Percentiles rank a stretch among this genome's conserved stretches.
These are phyloP conservation scores for Emydura subglobosa DNA, from an alignment of 2,113 vertebrate genomes.

Conservation along the genomic window DNA sequence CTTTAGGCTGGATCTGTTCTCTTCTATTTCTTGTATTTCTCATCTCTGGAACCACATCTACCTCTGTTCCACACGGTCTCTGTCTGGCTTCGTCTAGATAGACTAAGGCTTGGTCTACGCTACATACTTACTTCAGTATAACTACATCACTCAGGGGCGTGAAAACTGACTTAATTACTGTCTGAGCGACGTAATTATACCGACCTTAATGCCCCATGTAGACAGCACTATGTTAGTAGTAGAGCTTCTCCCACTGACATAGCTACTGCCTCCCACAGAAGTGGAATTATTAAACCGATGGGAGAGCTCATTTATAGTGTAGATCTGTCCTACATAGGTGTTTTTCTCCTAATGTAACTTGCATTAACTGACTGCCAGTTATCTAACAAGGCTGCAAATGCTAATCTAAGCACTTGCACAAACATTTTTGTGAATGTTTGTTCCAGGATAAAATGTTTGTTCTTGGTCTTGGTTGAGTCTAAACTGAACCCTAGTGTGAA, in stretches of 20 bases:
- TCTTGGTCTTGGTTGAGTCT: not conserved
- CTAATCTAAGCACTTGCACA: not conserved
- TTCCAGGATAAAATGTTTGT: not conserved
- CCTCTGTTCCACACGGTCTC: not conserved
- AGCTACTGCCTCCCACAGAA: not conserved
- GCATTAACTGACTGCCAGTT: not conserved
- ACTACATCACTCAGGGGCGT: not conserved
- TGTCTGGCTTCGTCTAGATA: not conserved
- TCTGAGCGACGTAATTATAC: not conserved
- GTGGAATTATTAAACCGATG: not conserved
- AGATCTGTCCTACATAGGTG: not conserved
- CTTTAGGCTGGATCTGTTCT: not conserved
- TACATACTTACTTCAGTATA: not conserved
- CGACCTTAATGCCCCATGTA: not conserved
- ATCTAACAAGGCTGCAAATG: not conserved
- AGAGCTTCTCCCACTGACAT: not conserved
- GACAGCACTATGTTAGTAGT: not conserved
- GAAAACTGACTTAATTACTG: no score
- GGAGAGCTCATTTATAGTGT: not conserved
- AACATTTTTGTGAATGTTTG: not conserved
- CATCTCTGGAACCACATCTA: not conserved
- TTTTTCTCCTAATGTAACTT: not conserved
- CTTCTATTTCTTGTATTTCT: not conserved
- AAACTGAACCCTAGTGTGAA: not conserved
- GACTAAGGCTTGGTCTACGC: no score